A percentile compares a stretch with the other conserved stretches of the same genome.
Evolutionary conservation across 2,113 vertebrate genomes (phyloP).

Genomic region (Mastomys natalensis): DNA sequence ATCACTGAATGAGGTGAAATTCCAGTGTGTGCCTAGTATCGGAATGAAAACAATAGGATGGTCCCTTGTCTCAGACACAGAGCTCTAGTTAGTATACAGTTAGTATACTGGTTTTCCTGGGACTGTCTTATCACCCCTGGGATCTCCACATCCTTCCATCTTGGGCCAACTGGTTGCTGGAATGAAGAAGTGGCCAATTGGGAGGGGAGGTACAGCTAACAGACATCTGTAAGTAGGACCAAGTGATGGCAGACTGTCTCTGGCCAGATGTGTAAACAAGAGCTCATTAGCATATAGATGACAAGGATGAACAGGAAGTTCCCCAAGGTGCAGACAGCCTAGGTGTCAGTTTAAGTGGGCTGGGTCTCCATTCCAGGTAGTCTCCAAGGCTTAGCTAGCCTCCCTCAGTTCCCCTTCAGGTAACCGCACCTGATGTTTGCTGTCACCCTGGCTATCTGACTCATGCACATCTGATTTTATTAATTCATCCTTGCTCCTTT

Average conservation of each 20-base stretch:
- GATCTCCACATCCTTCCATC: background rate
- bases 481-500: background rate
- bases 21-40: background rate
- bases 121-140: background rate
- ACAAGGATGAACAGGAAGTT: background rate
- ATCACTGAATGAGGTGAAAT: background rate
- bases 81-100: background rate
- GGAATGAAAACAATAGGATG: background rate
- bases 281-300: background rate
- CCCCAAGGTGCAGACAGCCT: rapidly evolving
- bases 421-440: background rate
- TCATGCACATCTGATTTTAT: background rate
- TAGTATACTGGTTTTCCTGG: background rate
- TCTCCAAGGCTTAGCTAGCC: rapidly evolving
- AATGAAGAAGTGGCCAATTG: background rate
- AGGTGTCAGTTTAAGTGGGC: rapidly evolving
- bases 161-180: too few species aligned
- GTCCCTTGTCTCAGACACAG: background rate
- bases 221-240: background rate
- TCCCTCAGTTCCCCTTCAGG: background rate
- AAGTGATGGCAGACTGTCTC: background rate
- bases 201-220: too few species aligned
- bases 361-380: background rate
- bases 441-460: background rate
- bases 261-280: background rate